Percentiles rank a stretch among this genome's conserved stretches.
Evolutionary conservation across 1,140 invertebrate species (phyloP).

Genomic region (Laupala kohalensis): DNA sequence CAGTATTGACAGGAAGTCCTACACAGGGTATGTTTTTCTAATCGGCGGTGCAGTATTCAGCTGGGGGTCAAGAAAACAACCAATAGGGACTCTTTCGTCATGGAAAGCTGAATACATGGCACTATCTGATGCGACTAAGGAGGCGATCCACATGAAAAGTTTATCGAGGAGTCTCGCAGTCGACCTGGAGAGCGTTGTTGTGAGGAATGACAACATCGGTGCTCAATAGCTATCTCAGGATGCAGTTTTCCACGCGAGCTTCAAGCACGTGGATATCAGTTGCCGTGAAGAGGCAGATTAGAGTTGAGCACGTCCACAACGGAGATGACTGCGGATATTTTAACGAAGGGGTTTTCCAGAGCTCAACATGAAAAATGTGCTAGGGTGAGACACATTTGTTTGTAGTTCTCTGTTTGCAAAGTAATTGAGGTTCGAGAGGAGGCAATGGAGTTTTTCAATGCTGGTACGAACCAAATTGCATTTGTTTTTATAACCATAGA

Average conservation of each 20-base stretch:
- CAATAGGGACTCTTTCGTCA: conserved; percentile 21
- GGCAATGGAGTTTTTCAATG: not conserved
- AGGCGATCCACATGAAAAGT: conserved; percentile 8
- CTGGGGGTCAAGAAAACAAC: conserved; percentile 23
- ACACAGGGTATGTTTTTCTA: conserved; percentile 17
- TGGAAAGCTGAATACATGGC: conserved; percentile 24
- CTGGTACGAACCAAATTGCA: too few relatives aligned
- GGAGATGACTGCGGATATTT: not conserved
- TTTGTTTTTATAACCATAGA: too few relatives aligned
- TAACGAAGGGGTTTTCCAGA: not conserved
- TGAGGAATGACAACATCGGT: conserved; percentile 19
- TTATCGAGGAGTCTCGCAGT: conserved; percentile 4
- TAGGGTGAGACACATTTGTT: not conserved
- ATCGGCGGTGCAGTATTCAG: conserved; percentile 13
- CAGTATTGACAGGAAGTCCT: conserved; percentile 17
- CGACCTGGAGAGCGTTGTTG: not conserved
- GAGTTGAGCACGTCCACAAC: not conserved
- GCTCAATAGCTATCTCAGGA: conserved; percentile 21
- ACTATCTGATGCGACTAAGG: conserved; percentile 14
- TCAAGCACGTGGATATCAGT: conserved; percentile 22
- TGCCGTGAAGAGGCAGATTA: not conserved
- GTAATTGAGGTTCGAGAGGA: not conserved
- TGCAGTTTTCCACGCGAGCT: conserved; percentile 18
- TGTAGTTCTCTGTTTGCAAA: not conserved
- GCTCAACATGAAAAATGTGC: not conserved